Percentiles rank a stretch among this genome's conserved stretches.
These are phyloP conservation scores for Drosophila diplacantha DNA, from an alignment of 2,888 invertebrate genomes.

Conservation along the genomic window DNA sequence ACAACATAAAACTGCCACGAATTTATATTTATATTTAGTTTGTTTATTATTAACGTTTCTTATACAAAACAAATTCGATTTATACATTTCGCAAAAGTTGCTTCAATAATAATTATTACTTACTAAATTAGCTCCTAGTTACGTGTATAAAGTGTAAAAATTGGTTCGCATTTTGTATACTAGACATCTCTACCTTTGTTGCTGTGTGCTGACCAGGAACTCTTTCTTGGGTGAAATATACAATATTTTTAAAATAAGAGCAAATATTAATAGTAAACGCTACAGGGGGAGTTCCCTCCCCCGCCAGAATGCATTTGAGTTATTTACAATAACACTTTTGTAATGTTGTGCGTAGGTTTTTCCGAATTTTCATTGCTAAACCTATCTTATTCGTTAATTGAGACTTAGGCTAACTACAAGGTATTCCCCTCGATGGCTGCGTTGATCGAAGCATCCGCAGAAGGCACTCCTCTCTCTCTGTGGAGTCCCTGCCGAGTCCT, in stretches of 20 bases:
- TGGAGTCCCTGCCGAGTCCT: constrained; percentile 20
- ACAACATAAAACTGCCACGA: accelerated
- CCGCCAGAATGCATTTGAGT: constrained; percentile 43
- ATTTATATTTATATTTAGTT: constrained; percentile 1
- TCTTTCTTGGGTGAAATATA: constrained; percentile 27
- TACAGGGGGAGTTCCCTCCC: neutral
- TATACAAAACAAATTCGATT: constrained; percentile 57
- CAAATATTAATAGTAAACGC: constrained; percentile 10
- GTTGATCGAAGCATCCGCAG: constrained; percentile 20
- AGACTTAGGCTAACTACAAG: constrained; percentile 48
- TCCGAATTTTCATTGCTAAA: constrained; percentile 13
- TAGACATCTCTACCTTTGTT: constrained; percentile 3
- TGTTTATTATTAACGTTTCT: constrained; percentile 41
- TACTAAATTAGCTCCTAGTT: constrained; percentile 24
- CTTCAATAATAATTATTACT: constrained; percentile 28
- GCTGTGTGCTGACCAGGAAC: constrained; percentile 20
- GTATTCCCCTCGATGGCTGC: constrained; percentile 15
- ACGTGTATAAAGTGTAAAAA: constrained; percentile 36
- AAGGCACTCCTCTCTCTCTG: constrained; percentile 53
- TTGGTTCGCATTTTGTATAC: constrained; percentile 16
- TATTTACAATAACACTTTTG: constrained; percentile 46
- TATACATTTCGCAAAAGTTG: constrained; percentile 47
- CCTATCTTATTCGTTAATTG: constrained; percentile 29
- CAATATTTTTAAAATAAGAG: constrained; percentile 12
- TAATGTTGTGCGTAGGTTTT: constrained; percentile 35